These are phyloP conservation scores for Crocallis elinguaria DNA, from an alignment of 2,888 invertebrate species.

Conservation along the genomic window DNA sequence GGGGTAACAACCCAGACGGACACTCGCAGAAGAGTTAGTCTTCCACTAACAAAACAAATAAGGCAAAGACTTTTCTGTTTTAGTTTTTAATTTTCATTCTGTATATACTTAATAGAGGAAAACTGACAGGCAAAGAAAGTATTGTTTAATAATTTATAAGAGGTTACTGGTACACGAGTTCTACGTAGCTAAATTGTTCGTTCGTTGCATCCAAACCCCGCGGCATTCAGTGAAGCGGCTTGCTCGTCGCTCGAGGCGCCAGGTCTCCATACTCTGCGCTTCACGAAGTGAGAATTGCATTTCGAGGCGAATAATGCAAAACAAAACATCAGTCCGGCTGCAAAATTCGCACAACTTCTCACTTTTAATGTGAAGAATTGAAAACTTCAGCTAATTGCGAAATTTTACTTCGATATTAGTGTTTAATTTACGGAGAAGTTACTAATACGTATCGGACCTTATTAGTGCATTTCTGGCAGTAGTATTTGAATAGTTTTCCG, in stretches of 20 bases:
- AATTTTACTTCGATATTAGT: neutral
- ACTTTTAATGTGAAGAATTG: neutral
- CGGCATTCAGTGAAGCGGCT: neutral
- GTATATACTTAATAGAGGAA: no score
- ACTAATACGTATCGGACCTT: no score
- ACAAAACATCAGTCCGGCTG: conserved; percentile 1
- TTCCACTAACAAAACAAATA: no score
- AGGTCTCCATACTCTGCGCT: conserved; percentile 1
- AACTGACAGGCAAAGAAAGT: no score
- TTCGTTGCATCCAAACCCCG: neutral
- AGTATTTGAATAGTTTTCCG: no score
- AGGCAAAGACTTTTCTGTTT: no score
- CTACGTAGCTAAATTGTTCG: neutral
- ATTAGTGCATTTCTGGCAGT: no score
- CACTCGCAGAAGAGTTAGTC: no score
- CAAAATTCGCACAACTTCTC: neutral
- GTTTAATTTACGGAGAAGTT: neutral
- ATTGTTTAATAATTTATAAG: neutral
- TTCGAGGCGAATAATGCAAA: neutral
- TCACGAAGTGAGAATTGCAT: conserved; percentile 13
- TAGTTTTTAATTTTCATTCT: no score
- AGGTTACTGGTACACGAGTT: neutral
- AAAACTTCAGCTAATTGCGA: neutral
- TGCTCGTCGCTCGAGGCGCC: conserved; percentile 1
- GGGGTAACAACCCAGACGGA: no score